Percentiles rank a stretch among this genome's conserved stretches.
These are phyloP conservation scores for Drosophila neutralis DNA, from an alignment of 2,888 invertebrate genomes.

Conservation along the genomic window DNA sequence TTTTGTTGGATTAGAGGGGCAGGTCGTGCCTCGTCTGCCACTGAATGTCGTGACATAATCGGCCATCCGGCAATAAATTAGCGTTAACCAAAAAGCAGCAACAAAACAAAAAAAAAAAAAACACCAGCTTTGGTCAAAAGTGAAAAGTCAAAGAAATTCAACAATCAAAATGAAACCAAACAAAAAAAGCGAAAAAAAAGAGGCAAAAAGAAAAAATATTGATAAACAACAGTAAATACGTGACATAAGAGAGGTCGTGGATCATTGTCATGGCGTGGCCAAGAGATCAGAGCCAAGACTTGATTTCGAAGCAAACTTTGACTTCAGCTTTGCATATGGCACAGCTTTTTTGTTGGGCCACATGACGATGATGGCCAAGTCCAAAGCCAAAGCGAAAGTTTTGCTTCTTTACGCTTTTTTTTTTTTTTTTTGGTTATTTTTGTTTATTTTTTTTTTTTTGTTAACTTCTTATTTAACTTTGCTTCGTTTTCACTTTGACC, in stretches of 20 bases:
- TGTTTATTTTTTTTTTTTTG: constrained; percentile 11
- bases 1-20: background rate
- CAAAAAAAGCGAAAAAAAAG: background rate
- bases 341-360: constrained; percentile 14
- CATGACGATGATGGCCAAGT: constrained; percentile 69
- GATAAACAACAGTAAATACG: constrained; percentile 39
- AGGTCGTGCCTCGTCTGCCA: constrained; percentile 41
- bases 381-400: constrained; percentile 78
- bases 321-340: constrained; percentile 2
- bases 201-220: background rate
- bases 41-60: constrained; percentile 67
- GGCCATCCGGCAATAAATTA: constrained; percentile 45
- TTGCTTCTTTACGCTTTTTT: constrained; percentile 39
- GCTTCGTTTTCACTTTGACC: constrained; percentile 73
- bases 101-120: background rate
- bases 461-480: constrained; percentile 74
- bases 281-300: constrained; percentile 26
- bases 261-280: constrained; percentile 50
- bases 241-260: constrained; percentile 67
- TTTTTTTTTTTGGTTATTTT: constrained; percentile 16
- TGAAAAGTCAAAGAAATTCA: constrained; percentile 63
- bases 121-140: constrained; percentile 47
- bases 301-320: constrained; percentile 34
- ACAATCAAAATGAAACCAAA: constrained; percentile 12
- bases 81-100: constrained; percentile 39